A percentile compares a stretch with the other conserved stretches of the same genome.
Conservation (phyloP, 2,797 vertebrate species). For the Neosilurus hyrtlii region DNA sequence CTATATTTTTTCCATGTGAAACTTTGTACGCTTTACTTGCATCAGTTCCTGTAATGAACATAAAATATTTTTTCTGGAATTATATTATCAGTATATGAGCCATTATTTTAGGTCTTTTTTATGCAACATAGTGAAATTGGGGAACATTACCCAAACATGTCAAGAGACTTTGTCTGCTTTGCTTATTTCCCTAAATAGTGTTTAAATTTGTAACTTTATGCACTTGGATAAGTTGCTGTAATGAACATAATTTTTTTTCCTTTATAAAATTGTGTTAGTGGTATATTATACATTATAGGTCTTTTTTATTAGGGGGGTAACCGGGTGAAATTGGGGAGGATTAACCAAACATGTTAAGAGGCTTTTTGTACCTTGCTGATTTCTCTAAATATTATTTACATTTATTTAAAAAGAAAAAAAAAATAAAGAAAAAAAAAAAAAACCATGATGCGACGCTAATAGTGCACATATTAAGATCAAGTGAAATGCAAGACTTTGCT, state of each 20-base stretch:
- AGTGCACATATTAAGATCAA: background rate
- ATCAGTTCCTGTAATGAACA: conserved; percentile 22
- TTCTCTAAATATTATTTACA: background rate
- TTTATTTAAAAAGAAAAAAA: background rate
- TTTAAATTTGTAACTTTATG: background rate
- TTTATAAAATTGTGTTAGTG: background rate
- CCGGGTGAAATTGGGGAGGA: background rate
- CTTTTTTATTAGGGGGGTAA: conserved; percentile 10
- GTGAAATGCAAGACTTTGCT: background rate
- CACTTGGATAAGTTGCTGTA: background rate
- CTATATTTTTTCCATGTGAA: background rate
- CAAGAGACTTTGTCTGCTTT: no score
- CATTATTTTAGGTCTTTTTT: conserved; percentile 10
- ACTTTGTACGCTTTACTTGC: background rate
- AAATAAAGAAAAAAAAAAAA: no score
- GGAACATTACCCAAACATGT: background rate
- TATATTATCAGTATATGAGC: background rate
- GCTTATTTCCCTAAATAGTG: no score
- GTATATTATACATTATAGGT: conserved; percentile 6
- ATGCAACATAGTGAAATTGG: background rate
- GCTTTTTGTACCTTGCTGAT: background rate
- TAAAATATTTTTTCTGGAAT: conserved; percentile 8
- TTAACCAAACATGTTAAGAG: background rate
- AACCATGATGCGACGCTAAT: conserved; percentile 2
- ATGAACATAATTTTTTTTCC: conserved; percentile 1